Evolutionary conservation across 2,113 vertebrate species (phyloP).

Genomic region (Cisticola juncidis): DNA sequence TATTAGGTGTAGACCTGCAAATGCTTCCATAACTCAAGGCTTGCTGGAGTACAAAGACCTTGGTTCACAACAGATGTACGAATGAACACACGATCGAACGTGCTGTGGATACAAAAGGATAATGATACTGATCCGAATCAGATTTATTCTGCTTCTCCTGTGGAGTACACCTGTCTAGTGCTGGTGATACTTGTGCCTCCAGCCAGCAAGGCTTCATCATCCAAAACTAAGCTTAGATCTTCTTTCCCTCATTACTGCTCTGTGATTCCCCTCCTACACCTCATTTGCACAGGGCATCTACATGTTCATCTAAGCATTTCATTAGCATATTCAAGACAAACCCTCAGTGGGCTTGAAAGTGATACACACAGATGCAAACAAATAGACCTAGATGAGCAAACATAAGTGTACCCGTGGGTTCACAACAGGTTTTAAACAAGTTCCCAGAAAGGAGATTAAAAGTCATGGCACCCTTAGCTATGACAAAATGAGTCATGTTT

Average conservation of each 20-base stretch:
- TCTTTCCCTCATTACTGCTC: background rate
- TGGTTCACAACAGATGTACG: conserved; percentile 56
- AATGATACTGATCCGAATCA: conserved; percentile 17
- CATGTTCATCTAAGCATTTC: background rate
- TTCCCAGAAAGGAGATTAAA: background rate
- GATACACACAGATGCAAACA: conserved; percentile 4
- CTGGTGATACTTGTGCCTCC: background rate
- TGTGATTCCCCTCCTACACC: background rate
- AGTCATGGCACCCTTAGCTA: background rate
- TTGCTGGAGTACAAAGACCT: conserved; percentile 58
- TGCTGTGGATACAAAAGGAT: conserved; percentile 35
- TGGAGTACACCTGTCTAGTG: conserved; percentile 57
- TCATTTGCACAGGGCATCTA: background rate
- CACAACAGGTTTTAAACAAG: background rate
- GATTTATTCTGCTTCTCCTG: conserved; percentile 61
- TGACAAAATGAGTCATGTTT: background rate
- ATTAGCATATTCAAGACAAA: background rate
- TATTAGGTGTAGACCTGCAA: conserved; percentile 1
- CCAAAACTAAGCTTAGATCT: conserved; percentile 40
- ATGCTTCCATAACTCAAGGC: conserved; percentile 52
- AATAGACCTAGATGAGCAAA: conserved; percentile 37
- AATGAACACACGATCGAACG: background rate
- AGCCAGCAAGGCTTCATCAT: conserved; percentile 9
- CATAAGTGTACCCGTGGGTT: background rate
- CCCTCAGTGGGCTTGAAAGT: background rate